phyloP scores from a whole-genome alignment of 2,888 invertebrate species.

The Agrochola lota region DNA sequence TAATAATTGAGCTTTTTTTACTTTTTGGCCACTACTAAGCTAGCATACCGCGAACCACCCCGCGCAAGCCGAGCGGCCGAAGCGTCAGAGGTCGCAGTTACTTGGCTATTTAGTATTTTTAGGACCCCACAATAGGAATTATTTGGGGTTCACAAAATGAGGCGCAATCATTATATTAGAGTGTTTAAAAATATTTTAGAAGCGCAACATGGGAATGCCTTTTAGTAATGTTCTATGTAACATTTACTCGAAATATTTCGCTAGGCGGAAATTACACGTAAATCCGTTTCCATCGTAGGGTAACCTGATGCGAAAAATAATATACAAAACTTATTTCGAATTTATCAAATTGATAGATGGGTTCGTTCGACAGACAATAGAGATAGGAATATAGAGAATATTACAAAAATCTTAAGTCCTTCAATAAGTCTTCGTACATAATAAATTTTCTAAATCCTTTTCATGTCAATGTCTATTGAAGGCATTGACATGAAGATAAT shows the following conservation, averaged over 20 bases:
- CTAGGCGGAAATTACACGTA: conserved; percentile 11
- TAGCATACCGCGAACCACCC: no score
- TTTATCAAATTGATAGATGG: conserved; percentile 41
- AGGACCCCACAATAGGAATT: no score
- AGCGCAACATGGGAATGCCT: no score
- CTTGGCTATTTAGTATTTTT: no score
- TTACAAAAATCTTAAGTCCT: conserved; percentile 22
- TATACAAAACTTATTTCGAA: conserved; percentile 20
- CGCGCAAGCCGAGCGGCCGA: no score
- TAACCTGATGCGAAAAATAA: conserved; percentile 11
- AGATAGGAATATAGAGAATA: conserved; percentile 3
- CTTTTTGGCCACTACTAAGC: no score
- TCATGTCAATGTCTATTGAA: conserved; percentile 37
- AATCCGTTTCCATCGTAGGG: not conserved
- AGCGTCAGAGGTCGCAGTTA: no score
- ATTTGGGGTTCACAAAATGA: no score
- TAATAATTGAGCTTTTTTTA: no score
- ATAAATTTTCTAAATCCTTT: conserved; percentile 33
- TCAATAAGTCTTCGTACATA: conserved; percentile 2
- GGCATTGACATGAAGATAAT: conserved; percentile 37
- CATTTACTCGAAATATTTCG: conserved; percentile 7
- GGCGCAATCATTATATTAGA: no score
- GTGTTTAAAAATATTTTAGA: no score
- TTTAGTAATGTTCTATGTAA: not conserved
- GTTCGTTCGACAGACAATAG: conserved; percentile 15